Percentiles rank a stretch among this genome's conserved stretches.
Evolutionary conservation across 2,888 invertebrate species (phyloP).

Genomic region (Sinotaia quadrata): DNA sequence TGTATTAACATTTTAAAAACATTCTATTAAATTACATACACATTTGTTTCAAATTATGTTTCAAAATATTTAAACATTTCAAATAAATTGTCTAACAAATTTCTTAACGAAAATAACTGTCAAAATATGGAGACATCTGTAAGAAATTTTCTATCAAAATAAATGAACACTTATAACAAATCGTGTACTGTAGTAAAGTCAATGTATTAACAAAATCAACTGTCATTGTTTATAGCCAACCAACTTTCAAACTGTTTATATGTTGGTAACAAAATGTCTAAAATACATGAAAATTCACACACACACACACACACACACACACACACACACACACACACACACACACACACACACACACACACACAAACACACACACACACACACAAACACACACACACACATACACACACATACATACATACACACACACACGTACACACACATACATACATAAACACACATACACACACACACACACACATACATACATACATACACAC

Average conservation of each 20-base stretch:
- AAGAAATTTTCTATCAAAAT: no score
- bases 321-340: slow-evolving; percentile 20
- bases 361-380: slow-evolving; percentile 6
- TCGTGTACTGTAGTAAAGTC: no score
- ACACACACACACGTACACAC: not conserved
- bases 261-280: not conserved
- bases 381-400: slow-evolving; percentile 6
- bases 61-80: no score
- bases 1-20: no score
- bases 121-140: no score
- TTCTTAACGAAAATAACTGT: no score
- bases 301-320: slow-evolving; percentile 1
- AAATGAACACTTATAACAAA: no score
- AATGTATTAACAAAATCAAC: not conserved
- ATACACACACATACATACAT: slow-evolving; percentile 4
- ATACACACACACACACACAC: not conserved
- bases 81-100: no score
- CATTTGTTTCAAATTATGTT: no score
- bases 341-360: slow-evolving; percentile 7
- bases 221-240: not conserved
- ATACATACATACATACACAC: slow-evolving; percentile 1
- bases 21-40: no score
- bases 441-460: not conserved
- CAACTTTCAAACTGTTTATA: not conserved
- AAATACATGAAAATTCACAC: slow-evolving; percentile 7